These are phyloP conservation scores for Drosophila varians DNA, from an alignment of 1,140 invertebrate genomes.

Conservation along the genomic window DNA sequence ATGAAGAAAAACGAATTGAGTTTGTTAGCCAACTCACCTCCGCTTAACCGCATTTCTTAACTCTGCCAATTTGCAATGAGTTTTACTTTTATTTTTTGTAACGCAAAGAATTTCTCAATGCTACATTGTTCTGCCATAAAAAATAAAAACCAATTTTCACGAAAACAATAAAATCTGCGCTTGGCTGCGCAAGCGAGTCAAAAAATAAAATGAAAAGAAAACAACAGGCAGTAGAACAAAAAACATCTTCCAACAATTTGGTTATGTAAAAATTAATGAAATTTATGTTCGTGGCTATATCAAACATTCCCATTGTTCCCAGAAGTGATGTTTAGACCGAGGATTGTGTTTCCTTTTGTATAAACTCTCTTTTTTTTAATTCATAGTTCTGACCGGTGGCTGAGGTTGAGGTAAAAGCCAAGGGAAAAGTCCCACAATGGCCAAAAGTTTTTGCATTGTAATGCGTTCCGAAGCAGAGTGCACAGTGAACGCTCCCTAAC, in stretches of 20 bases:
- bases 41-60: slow-evolving; percentile 2
- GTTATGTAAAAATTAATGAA: slow-evolving; percentile 64
- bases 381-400: slow-evolving; percentile 42
- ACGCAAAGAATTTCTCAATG: slow-evolving; percentile 42
- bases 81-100: slow-evolving; percentile 27
- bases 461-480: slow-evolving; percentile 32
- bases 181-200: slow-evolving; percentile 38
- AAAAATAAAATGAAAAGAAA: slow-evolving; percentile 7
- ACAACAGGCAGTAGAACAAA: slow-evolving; percentile 14
- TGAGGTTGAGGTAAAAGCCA: slow-evolving; percentile 32
- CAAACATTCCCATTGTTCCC: slow-evolving; percentile 59
- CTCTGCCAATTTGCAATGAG: slow-evolving; percentile 33
- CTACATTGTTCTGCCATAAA: slow-evolving; percentile 37
- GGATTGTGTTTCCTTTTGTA: slow-evolving; percentile 15
- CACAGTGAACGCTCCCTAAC: slow-evolving; percentile 56
- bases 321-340: slow-evolving; percentile 31
- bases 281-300: slow-evolving; percentile 53
- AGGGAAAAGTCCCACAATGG: slow-evolving; percentile 23
- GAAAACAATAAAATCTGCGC: slow-evolving; percentile 65
- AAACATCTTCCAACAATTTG: slow-evolving; percentile 56
- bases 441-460: slow-evolving; percentile 65
- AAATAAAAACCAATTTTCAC: slow-evolving; percentile 66
- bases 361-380: slow-evolving; percentile 39
- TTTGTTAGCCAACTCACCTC: slow-evolving; percentile 14
- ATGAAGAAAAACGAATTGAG: neutral